Evolutionary conservation across 1,140 invertebrate species (phyloP), one percentile per base, ranked within the genome.

Genomic region (Orchesella cincta): DNA sequence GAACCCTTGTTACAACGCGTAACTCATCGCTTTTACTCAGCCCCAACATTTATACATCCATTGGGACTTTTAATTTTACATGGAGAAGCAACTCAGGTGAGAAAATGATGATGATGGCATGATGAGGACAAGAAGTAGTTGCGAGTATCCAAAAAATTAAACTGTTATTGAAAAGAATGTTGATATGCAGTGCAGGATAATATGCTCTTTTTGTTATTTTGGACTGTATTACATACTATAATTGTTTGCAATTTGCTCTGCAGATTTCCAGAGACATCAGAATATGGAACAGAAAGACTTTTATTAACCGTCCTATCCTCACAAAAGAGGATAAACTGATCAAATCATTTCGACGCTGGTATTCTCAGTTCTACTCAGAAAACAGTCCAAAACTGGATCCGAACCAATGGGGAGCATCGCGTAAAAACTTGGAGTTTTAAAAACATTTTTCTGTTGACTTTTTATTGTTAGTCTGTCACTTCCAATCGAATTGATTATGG

Each of bases 271-370:
- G 94, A 1, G 95, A 97, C 83, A 90, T 96, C 0, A 88, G 88
- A 76, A 90, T 97, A 3, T 97, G 95, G 95, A 96, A 96, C 83
- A 90, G 92, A 85, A 97, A 97, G 83, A 89, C 87, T 51, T 96
- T 90, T 84, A 84, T 91, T 0, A 88, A 87, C 62, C 89, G 89
- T 33, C 94, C 95, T 0, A 79, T 91, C 0, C 86, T 95, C 34
- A 90, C 93, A 0, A 90, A 89, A 78, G 91, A 94, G 81, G 95
- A 97, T 83, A 87, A 87, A 26, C 86, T 90, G 0, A 90, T 97
- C 0, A 86, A 88, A 1, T 87, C 88, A 20, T 94, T 93, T 84
- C 86, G 95, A 5, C 86, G 89, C 29, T 97, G 94, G 95, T 97
- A 90, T 84, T 88, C 88, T 0, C 94, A 97, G 84, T 97, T 97